Conservation (phyloP, 1,140 invertebrate species). For the Heliconius nattereri region DNA sequence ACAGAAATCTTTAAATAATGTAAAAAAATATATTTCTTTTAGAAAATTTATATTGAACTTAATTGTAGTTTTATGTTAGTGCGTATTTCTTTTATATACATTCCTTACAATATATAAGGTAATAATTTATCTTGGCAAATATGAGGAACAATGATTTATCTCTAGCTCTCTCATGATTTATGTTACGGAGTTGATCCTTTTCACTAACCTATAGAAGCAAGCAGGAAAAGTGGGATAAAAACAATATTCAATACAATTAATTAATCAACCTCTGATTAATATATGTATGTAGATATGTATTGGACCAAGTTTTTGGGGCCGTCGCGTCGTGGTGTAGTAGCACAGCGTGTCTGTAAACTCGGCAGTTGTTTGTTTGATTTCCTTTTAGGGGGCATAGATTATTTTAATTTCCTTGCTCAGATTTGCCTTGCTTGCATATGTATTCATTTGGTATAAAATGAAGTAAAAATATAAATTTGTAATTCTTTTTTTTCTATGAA, state of each 20-base stretch:
- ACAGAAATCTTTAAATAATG: no score
- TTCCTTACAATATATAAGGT: neutral
- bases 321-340: no score
- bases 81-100: no score
- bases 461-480: no score
- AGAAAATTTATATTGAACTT: no score
- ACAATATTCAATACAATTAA: neutral
- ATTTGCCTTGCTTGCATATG: no score
- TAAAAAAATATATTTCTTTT: no score
- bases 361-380: neutral
- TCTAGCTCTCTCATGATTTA: neutral
- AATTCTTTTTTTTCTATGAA: no score
- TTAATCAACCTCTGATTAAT: neutral
- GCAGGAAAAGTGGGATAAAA: neutral
- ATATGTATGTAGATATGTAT: neutral
- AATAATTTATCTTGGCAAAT: neutral
- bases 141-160: neutral
- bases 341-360: no score
- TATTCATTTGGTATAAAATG: no score
- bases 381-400: neutral
- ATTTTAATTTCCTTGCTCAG: no score
- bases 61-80: no score
- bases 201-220: neutral
- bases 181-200: constrained; percentile 2
- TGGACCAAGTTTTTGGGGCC: neutral